Evolutionary conservation across 2,797 vertebrate genomes (phyloP).

Genomic region (Lagorchestes hirsutus): DNA sequence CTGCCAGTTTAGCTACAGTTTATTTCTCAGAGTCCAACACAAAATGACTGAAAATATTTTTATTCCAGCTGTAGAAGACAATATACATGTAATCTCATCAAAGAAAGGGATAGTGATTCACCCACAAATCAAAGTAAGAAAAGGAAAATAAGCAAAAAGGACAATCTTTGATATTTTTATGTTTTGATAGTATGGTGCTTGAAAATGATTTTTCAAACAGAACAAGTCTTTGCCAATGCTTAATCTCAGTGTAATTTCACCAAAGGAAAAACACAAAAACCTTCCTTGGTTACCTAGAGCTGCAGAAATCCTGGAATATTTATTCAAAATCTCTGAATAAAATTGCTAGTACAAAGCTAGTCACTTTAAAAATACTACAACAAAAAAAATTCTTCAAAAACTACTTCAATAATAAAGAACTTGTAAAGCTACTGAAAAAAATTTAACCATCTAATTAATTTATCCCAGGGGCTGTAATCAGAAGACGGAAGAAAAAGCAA

Average conservation of each 20-base stretch:
- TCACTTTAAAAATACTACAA: conserved; percentile 26
- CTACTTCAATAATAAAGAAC: conserved; percentile 16
- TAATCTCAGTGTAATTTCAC: conserved; percentile 38
- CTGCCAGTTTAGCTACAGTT: conserved; percentile 61
- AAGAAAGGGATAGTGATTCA: conserved; percentile 45
- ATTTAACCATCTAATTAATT: neutral
- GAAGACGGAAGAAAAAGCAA: neutral
- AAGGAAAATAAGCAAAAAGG: neutral
- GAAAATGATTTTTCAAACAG: conserved; percentile 22
- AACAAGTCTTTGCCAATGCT: conserved; percentile 2
- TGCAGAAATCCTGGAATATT: conserved; percentile 8
- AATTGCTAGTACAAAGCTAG: conserved; percentile 43
- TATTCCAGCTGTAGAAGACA: conserved; percentile 35
- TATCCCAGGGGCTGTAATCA: neutral
- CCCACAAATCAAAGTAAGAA: conserved; percentile 33
- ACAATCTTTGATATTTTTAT: conserved; percentile 24
- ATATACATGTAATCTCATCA: conserved; percentile 20
- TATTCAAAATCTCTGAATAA: conserved; percentile 41
- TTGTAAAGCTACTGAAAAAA: conserved; percentile 52
- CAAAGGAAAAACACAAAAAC: conserved; percentile 22
- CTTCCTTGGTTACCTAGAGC: neutral
- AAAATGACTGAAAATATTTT: conserved; percentile 40
- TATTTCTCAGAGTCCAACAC: conserved; percentile 42
- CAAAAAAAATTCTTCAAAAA: no score
- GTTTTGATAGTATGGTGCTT: conserved; percentile 41